phyloP scores from a whole-genome alignment of 2,888 invertebrate genomes.

The Anaspis maculata region DNA sequence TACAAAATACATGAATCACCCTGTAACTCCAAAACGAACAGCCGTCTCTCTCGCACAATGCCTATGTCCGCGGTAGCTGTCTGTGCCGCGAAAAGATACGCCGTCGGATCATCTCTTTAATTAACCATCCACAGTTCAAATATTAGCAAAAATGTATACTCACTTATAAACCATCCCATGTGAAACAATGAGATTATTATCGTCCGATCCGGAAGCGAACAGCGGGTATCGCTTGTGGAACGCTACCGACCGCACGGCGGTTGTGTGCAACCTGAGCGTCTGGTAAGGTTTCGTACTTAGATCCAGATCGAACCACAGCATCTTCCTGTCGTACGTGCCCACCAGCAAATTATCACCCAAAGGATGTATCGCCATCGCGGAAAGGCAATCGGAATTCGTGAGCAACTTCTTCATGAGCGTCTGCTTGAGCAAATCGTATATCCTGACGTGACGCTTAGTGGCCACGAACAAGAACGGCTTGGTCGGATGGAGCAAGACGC shows the following conservation, averaged over 20 bases:
- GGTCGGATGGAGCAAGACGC: constrained; percentile 88
- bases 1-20: no score
- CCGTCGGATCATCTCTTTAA: no score
- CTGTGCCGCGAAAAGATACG: no score
- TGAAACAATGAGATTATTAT: constrained; percentile 81
- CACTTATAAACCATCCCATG: constrained; percentile 98
- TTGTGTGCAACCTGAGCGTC: constrained; percentile 84
- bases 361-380: constrained; percentile 88
- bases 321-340: constrained; percentile 92
- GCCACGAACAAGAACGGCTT: constrained; percentile 90
- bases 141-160: no score
- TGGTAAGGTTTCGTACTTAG: constrained; percentile 93
- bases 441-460: constrained; percentile 86
- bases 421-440: constrained; percentile 93
- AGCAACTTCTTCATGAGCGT: constrained; percentile 83
- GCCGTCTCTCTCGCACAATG: no score
- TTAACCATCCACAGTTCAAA: no score
- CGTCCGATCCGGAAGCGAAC: constrained; percentile 94
- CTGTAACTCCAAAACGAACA: no score
- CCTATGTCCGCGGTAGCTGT: no score
- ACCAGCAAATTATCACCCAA: constrained; percentile 93
- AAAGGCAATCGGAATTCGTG: constrained; percentile 91
- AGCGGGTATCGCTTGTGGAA: constrained; percentile 92
- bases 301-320: constrained; percentile 97
- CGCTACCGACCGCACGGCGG: constrained; percentile 82